Evolutionary conservation across 2,888 invertebrate species (phyloP), one percentile per base, ranked within the genome.

Genomic region (Cephus runcator): DNA sequence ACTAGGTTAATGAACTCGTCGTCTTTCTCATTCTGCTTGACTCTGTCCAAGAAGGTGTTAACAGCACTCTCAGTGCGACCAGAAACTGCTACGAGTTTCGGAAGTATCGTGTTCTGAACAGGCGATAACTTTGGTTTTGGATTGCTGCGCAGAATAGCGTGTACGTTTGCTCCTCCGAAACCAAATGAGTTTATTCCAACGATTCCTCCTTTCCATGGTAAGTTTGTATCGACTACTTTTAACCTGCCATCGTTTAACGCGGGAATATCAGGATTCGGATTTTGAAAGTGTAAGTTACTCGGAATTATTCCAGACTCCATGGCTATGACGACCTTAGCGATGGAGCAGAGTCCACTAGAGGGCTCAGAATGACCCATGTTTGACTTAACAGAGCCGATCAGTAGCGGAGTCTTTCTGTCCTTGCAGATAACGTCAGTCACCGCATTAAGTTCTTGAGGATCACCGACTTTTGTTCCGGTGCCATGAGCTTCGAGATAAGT

Each of bases 341-440:
- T 93, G 1, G 98, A 96, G 89, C 98, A 97, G 34, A 99, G 93
- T 35, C 98, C 98, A 73, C 97, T 97, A 1, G 96, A 96, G 0
- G 98, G 97, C 92, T 99, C 99, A 4, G 98, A 96, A 91, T 99
- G 99, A 1, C 99, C 99, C 98, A 99, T 98, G 92, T 99, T 99
- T 34, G 98, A 98, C 92, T 99, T 99, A 0, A 99, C 97, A 0
- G 99, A 98, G 31, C 99, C 99, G 87, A 99, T 95, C 73, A 98
- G 92, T 73, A 99, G 93, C 11, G 99, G 98, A 40, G 92, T 92
- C 79, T 93, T 93, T 74, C 98, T 94, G 82, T 95, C 95, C 90
- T 95, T 95, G 92, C 98, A 98, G 93, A 98, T 98, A 80, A 97
- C 94, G 82, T 98, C 97, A 0, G 97, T 96, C 84, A 99, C 98